Evolutionary conservation across 2,113 vertebrate species (phyloP).

Genomic region (Pelecanoides urinatrix): DNA sequence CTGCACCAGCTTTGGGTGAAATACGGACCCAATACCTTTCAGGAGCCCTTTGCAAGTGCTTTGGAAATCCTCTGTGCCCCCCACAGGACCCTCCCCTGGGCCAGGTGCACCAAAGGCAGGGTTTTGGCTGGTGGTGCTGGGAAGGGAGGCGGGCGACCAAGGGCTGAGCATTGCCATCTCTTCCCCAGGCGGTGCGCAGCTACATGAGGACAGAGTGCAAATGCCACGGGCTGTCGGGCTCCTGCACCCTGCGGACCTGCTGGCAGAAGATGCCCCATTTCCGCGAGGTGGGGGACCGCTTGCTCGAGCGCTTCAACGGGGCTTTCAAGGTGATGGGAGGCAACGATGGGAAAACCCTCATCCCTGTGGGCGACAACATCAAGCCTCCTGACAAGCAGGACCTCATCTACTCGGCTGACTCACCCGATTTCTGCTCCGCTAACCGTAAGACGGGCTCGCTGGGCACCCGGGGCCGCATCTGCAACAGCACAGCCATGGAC

Average conservation of each 20-base stretch:
- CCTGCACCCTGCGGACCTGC: slow-evolving; percentile 93
- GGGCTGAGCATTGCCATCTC: not conserved
- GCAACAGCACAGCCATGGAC: slow-evolving; percentile 95
- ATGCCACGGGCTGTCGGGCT: slow-evolving; percentile 94
- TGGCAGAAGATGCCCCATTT: slow-evolving; percentile 98
- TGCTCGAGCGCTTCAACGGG: slow-evolving; percentile 92
- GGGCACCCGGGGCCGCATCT: slow-evolving; percentile 89
- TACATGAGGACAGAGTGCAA: slow-evolving; percentile 97
- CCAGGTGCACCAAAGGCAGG: not conserved
- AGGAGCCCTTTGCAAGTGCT: not conserved
- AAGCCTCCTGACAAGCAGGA: slow-evolving; percentile 92
- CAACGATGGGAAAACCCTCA: slow-evolving; percentile 93
- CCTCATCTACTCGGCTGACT: slow-evolving; percentile 94
- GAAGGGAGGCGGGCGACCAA: fast-evolving
- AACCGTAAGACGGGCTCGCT: slow-evolving; percentile 93
- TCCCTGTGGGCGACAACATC: slow-evolving; percentile 90
- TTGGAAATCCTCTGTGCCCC: not conserved
- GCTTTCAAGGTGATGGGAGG: slow-evolving; percentile 97
- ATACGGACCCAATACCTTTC: not conserved
- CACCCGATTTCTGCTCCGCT: slow-evolving; percentile 93
- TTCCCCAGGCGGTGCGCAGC: slow-evolving; percentile 87
- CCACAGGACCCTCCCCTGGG: fast-evolving
- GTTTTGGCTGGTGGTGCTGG: not conserved
- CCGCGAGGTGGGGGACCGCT: slow-evolving; percentile 90
- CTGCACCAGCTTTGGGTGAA: not conserved